Evolutionary conservation across 2,113 vertebrate genomes (phyloP).

Genomic region (Climacteris rufus): DNA sequence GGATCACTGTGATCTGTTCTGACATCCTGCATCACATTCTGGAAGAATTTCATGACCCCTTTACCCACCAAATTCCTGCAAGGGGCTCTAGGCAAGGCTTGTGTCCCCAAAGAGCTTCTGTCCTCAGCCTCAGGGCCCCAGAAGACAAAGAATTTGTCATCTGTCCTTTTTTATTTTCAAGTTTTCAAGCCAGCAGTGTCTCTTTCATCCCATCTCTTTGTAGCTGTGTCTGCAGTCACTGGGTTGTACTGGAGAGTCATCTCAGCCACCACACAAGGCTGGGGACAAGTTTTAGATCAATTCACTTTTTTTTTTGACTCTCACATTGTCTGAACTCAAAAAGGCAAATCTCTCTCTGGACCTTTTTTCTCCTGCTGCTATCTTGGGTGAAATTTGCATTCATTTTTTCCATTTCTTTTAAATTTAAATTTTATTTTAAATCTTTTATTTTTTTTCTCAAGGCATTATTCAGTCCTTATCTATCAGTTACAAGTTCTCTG

Average conservation of each 20-base stretch:
- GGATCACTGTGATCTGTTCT: not conserved
- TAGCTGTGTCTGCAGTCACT: not conserved
- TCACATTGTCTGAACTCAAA: not conserved
- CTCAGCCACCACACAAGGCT: not conserved
- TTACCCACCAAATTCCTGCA: not conserved
- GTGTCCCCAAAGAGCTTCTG: not conserved
- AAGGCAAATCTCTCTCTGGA: not conserved
- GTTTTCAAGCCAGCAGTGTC: not conserved
- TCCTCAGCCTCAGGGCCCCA: not conserved
- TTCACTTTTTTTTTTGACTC: not conserved
- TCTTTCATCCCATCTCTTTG: not conserved
- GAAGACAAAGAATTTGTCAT: not conserved
- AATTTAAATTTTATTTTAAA: not conserved
- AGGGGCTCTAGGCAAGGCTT: not conserved
- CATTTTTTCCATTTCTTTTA: not conserved
- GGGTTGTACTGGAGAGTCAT: not conserved
- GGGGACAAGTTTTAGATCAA: not conserved
- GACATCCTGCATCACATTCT: not conserved
- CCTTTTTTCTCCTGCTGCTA: not conserved
- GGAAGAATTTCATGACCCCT: not conserved
- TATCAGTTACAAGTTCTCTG: not conserved
- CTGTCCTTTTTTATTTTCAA: not conserved
- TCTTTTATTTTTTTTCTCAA: not conserved
- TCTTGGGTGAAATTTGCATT: not conserved
- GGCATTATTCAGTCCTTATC: not conserved